Percentiles rank a stretch among this genome's conserved stretches.
Conservation (phyloP, 2,113 vertebrate genomes). For the Gopherus evgoodei region DNA sequence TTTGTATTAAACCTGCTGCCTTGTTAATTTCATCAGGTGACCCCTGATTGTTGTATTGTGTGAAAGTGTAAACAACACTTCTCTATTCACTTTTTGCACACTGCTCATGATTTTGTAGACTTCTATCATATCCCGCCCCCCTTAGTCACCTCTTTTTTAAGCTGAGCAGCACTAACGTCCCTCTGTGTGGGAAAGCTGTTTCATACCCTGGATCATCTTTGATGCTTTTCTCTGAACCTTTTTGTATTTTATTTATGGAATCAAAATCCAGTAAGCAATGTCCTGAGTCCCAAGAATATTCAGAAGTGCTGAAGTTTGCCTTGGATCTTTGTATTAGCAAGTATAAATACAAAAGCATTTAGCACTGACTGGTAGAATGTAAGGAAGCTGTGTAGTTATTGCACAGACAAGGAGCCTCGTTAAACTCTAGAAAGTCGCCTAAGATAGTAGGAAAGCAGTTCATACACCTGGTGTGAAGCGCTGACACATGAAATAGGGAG, state of each 20-base stretch:
- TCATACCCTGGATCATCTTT: background rate
- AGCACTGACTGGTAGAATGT: background rate
- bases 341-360: background rate
- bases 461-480: background rate
- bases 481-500: background rate
- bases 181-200: background rate
- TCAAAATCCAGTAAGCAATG: background rate
- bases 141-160: background rate
- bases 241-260: background rate
- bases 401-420: background rate
- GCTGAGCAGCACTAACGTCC: background rate
- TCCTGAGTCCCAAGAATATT: background rate
- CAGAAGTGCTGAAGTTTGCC: background rate
- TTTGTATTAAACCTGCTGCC: background rate
- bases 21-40: background rate
- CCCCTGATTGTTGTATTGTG: background rate
- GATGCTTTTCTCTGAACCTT: background rate
- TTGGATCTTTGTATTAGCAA: background rate
- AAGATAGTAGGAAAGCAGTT: background rate
- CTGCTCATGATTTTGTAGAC: background rate
- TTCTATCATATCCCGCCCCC: background rate
- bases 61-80: background rate
- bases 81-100: background rate
- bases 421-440: background rate
- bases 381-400: background rate